These are phyloP conservation scores for Pollicipes pollicipes DNA, from an alignment of 1,140 invertebrate genomes.

Conservation along the genomic window DNA sequence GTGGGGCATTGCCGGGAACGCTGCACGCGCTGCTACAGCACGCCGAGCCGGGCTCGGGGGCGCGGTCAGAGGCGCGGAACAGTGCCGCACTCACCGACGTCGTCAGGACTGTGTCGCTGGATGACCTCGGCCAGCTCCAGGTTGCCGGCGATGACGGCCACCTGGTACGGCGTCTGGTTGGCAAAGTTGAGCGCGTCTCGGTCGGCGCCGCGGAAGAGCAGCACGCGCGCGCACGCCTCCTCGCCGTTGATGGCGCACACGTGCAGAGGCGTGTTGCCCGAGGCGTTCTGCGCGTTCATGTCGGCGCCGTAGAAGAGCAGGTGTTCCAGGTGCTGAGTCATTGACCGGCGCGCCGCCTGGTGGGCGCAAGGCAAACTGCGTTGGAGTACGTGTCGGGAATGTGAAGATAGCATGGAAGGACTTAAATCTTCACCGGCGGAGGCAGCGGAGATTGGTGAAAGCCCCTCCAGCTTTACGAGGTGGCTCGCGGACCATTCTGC, in stretches of 20 bases:
- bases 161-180: conserved; percentile 94
- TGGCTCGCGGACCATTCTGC: too few species aligned
- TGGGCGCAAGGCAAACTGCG: too few species aligned
- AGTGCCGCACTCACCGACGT: conserved; percentile 79
- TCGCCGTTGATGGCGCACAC: conserved; percentile 97
- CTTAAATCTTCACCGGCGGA: too few species aligned
- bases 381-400: too few species aligned
- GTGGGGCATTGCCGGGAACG: too few species aligned
- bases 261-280: conserved; percentile 93
- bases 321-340: conserved; percentile 92
- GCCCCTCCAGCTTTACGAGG: too few species aligned
- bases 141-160: conserved; percentile 91
- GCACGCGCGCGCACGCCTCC: conserved; percentile 82
- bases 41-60: too few species aligned
- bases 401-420: too few species aligned
- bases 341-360: conserved; percentile 88
- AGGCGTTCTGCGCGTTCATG: conserved; percentile 91
- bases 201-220: conserved; percentile 88
- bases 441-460: too few species aligned
- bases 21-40: too few species aligned
- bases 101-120: conserved; percentile 73
- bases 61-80: too few species aligned
- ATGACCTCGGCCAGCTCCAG: conserved; percentile 87
- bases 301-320: conserved; percentile 94
- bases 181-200: conserved; percentile 85